Evolutionary conservation across 2,113 vertebrate genomes (phyloP).

Genomic region (Corydoras sp.): DNA sequence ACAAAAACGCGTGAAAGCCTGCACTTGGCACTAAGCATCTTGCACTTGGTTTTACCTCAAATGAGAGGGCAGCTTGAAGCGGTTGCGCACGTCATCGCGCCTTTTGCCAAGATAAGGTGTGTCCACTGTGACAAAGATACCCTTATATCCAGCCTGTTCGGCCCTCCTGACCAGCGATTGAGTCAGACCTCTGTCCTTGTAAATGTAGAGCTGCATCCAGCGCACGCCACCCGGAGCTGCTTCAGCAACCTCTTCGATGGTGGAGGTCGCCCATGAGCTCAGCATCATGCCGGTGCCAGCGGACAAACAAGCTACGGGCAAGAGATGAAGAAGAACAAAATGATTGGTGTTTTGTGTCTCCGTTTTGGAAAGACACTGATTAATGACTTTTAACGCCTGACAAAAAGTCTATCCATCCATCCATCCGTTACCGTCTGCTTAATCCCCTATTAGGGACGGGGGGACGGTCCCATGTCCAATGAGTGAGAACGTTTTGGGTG

Average conservation of each 20-base stretch:
- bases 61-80: conserved; percentile 82
- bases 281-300: conserved; percentile 89
- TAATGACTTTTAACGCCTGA: too few relatives aligned
- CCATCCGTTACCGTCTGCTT: too few relatives aligned
- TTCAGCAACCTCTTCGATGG: conserved; percentile 83
- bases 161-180: conserved; percentile 77
- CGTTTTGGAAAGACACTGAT: too few relatives aligned
- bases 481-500: too few relatives aligned
- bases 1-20: too few relatives aligned
- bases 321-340: too few relatives aligned
- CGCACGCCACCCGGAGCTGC: conserved; percentile 53
- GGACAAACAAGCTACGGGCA: conserved; percentile 72
- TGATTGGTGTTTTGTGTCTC: too few relatives aligned
- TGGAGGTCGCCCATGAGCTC: conserved; percentile 92
- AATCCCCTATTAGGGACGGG: too few relatives aligned
- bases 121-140: conserved; percentile 88
- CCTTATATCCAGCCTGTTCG: conserved; percentile 76
- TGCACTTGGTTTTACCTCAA: conserved; percentile 73
- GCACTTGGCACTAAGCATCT: conserved; percentile 18
- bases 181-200: conserved; percentile 82
- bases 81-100: conserved; percentile 80
- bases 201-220: conserved; percentile 92
- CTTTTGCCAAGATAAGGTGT: conserved; percentile 86
- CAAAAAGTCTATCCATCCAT: too few relatives aligned
- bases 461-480: too few relatives aligned